A percentile compares a stretch with the other conserved stretches of the same genome.
These are phyloP conservation scores for Meandrusa payeni DNA, from an alignment of 2,888 invertebrate species.

Conservation along the genomic window DNA sequence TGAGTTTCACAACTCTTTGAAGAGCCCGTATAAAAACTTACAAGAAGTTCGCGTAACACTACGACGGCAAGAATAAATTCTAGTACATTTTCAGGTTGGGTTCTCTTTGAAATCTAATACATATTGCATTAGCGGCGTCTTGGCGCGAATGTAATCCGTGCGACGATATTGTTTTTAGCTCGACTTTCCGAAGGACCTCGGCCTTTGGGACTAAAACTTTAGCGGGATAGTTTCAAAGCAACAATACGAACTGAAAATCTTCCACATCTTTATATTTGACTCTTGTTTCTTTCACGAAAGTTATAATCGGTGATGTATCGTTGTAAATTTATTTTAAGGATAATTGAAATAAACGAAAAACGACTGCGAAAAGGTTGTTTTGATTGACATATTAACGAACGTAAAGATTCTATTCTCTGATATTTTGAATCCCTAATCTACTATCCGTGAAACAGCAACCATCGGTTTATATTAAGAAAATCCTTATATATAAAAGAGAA, in stretches of 20 bases:
- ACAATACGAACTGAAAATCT: not conserved
- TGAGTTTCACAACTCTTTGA: not conserved
- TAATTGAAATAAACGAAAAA: no score
- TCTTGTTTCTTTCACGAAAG: no score
- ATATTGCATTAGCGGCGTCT: conserved; percentile 58
- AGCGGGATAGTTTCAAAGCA: conserved; percentile 2
- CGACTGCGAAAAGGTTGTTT: no score
- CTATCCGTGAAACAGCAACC: no score
- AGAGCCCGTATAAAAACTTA: conserved; percentile 4
- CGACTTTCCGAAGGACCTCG: conserved; percentile 33
- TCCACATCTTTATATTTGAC: not conserved
- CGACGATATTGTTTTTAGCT: conserved; percentile 46
- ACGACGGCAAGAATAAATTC: conserved; percentile 12
- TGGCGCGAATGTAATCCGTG: conserved; percentile 47
- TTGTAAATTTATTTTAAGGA: no score
- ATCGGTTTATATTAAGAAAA: no score
- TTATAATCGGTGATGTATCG: no score
- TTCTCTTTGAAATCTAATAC: conserved; percentile 46
- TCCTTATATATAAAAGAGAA: no score
- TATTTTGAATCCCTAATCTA: no score
- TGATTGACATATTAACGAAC: no score
- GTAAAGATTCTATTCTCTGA: no score
- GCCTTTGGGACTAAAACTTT: conserved; percentile 33
- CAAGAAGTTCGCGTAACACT: conserved; percentile 10
- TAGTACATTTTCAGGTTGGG: conserved; percentile 16